A percentile compares a stretch with the other conserved stretches of the same genome.
Conservation (phyloP, 2,797 vertebrate genomes). For the Cossypha heuglini region DNA sequence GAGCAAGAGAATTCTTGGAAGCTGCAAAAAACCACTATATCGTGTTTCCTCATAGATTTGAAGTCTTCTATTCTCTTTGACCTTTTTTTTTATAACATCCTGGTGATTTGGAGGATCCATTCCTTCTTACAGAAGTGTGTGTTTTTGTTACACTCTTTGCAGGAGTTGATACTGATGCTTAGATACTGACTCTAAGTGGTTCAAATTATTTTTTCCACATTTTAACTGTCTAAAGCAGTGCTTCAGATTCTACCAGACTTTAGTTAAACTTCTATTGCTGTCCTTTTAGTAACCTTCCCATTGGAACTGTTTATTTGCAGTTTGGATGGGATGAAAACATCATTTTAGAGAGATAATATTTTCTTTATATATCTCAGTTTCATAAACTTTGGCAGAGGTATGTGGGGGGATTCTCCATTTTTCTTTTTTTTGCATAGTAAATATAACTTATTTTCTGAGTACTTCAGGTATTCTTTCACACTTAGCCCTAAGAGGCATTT, state of each 20-base stretch:
- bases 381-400: neutral
- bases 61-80: neutral
- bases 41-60: neutral
- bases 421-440: neutral
- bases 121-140: neutral
- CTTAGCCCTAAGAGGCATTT: neutral
- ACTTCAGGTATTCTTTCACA: neutral
- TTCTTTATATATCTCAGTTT: neutral
- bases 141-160: neutral
- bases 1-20: neutral
- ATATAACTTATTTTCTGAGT: neutral
- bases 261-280: neutral
- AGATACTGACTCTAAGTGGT: neutral
- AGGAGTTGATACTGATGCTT: neutral
- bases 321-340: neutral
- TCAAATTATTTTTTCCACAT: neutral
- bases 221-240: neutral
- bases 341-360: neutral
- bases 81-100: neutral
- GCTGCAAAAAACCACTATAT: neutral
- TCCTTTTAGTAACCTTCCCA: neutral
- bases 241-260: neutral
- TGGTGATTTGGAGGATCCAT: neutral
- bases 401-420: neutral
- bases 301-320: neutral